These are phyloP conservation scores for Chinchilla lanigera DNA, from an alignment of 2,113 vertebrate species.

Conservation along the genomic window DNA sequence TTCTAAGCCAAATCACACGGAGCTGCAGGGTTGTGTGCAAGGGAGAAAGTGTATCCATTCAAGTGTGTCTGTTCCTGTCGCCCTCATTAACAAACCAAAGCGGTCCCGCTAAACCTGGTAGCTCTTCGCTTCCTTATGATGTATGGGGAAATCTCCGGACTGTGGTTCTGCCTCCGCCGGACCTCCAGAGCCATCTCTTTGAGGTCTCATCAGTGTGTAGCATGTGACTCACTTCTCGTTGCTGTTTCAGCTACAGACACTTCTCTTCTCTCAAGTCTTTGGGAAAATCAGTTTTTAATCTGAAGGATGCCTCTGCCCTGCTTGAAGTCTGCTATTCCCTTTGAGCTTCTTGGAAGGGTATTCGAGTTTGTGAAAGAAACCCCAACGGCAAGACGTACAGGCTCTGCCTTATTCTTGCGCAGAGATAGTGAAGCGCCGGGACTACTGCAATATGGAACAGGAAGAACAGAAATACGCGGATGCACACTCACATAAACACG, in stretches of 20 bases:
- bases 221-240: background rate
- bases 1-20: background rate
- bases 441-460: background rate
- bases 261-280: background rate
- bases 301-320: background rate
- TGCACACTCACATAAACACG: background rate
- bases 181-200: background rate
- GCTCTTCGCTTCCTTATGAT: background rate
- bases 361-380: slow-evolving; percentile 21
- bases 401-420: background rate
- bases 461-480: background rate
- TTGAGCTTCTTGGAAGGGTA: background rate
- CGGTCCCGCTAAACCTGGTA: background rate
- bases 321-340: background rate
- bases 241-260: background rate
- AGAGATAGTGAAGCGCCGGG: background rate
- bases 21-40: background rate
- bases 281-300: background rate
- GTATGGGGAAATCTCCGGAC: background rate
- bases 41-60: background rate
- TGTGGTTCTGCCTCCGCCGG: background rate
- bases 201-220: background rate
- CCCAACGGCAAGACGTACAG: background rate
- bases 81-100: background rate
- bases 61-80: background rate